Conservation (phyloP, 2,888 invertebrate species). For the Drosophila cognata region DNA sequence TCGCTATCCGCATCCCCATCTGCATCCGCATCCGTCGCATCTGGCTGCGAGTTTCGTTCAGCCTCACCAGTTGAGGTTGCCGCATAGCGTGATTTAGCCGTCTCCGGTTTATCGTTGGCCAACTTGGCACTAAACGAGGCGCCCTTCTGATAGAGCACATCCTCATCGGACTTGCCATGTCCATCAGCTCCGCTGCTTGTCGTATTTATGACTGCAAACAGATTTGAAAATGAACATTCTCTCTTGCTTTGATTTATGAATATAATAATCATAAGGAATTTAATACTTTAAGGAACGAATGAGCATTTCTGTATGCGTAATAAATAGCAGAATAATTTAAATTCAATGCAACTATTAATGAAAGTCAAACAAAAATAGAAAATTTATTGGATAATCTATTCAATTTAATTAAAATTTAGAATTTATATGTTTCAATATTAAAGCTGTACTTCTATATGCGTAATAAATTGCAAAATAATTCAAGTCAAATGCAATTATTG, state of each 20-base stretch:
- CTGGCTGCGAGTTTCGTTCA: constrained; percentile 19
- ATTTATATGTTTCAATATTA: background rate
- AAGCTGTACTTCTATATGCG: background rate
- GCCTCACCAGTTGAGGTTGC: constrained; percentile 16
- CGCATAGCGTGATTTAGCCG: constrained; percentile 38
- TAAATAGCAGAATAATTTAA: background rate
- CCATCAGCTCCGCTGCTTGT: constrained; percentile 86
- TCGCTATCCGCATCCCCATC: constrained; percentile 42
- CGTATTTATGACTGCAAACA: constrained; percentile 90
- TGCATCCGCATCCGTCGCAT: constrained; percentile 24
- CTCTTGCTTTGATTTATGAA: background rate
- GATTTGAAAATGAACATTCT: background rate
- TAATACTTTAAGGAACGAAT: background rate
- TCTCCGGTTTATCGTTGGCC: constrained; percentile 83
- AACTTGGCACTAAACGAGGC: constrained; percentile 92
- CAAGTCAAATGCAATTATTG: background rate
- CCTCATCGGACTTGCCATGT: constrained; percentile 87
- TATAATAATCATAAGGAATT: background rate
- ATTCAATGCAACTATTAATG: background rate
- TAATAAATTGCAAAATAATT: too few relatives aligned
- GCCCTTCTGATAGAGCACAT: constrained; percentile 91
- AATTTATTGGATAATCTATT: background rate
- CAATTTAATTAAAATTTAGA: background rate
- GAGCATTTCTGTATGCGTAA: background rate
- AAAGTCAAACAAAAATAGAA: background rate